phyloP scores from a whole-genome alignment of 2,888 invertebrate species.

The Pegoplata infirma region DNA sequence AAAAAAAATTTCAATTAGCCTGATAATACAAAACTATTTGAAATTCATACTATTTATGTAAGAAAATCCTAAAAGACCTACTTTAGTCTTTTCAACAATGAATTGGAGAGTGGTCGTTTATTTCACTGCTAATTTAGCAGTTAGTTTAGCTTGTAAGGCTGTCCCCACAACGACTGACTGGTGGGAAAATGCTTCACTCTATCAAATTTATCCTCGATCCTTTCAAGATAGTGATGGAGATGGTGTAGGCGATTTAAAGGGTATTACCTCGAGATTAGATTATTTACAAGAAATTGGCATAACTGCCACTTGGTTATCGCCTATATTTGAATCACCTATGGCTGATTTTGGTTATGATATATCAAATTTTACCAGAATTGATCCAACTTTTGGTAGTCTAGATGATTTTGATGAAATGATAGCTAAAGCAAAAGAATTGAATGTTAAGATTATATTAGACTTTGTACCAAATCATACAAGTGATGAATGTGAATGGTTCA shows the following conservation, averaged over 20 bases:
- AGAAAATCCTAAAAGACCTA: too few species aligned
- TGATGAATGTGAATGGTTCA: conserved; percentile 91
- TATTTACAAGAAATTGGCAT: conserved; percentile 85
- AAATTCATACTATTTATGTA: too few species aligned
- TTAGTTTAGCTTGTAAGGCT: conserved; percentile 13
- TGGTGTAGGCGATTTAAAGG: conserved; percentile 92
- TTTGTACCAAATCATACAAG: conserved; percentile 86
- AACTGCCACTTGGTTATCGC: conserved; percentile 89
- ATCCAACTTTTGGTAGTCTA: conserved; percentile 86
- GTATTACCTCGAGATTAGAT: conserved; percentile 82
- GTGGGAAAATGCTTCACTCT: conserved; percentile 90
- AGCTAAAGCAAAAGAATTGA: conserved; percentile 80
- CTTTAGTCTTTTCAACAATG: conserved; percentile 35
- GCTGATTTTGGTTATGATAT: conserved; percentile 93
- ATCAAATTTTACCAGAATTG: conserved; percentile 86
- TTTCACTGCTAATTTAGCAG: background rate
- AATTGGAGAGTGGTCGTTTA: conserved; percentile 18
- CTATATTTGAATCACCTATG: conserved; percentile 90
- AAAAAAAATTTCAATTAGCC: too few species aligned
- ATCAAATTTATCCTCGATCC: conserved; percentile 91
- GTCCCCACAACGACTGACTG: conserved; percentile 79
- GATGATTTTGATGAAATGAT: conserved; percentile 83
- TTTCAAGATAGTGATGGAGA: conserved; percentile 90
- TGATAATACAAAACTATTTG: too few species aligned
- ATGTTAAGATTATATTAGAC: conserved; percentile 81